phyloP scores from a whole-genome alignment of 2,797 vertebrate genomes.

The Melanogrammus aeglefinus region DNA sequence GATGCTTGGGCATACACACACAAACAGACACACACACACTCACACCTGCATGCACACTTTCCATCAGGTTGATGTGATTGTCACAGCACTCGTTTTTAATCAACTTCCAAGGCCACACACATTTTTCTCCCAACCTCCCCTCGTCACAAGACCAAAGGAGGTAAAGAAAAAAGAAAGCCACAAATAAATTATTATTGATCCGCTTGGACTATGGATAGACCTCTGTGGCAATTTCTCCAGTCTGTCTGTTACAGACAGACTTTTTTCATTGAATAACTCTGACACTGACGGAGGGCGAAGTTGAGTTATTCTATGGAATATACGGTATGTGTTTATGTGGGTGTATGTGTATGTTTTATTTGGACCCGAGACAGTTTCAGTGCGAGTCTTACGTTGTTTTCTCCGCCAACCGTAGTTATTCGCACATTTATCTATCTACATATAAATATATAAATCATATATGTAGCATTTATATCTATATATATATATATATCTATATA shows the following conservation, averaged over 20 bases:
- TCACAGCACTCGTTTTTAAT: constrained; percentile 73
- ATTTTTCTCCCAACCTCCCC: constrained; percentile 47
- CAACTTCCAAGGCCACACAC: constrained; percentile 70
- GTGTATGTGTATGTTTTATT: too few species aligned
- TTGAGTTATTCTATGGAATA: constrained; percentile 16
- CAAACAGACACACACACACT: constrained; percentile 24
- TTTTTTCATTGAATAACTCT: constrained; percentile 14
- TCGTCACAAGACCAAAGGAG: constrained; percentile 22
- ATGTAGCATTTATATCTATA: too few species aligned
- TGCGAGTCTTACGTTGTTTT: too few species aligned
- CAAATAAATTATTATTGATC: constrained; percentile 75
- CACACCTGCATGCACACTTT: constrained; percentile 42
- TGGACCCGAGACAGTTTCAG: too few species aligned
- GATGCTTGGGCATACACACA: constrained; percentile 20
- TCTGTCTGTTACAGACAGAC: constrained; percentile 36
- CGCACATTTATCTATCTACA: neutral
- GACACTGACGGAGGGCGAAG: constrained; percentile 27
- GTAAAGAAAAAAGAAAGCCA: constrained; percentile 55
- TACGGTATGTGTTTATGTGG: neutral
- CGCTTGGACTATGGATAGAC: constrained; percentile 56
- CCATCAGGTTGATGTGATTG: constrained; percentile 71
- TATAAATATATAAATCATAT: neutral
- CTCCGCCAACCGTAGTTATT: too few species aligned
- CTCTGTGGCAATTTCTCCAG: constrained; percentile 62
- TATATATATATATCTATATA: neutral